Base-by-base conservation (phyloP, 2,888 invertebrate species). In the Lordiphosa andalusiaca region DNA sequence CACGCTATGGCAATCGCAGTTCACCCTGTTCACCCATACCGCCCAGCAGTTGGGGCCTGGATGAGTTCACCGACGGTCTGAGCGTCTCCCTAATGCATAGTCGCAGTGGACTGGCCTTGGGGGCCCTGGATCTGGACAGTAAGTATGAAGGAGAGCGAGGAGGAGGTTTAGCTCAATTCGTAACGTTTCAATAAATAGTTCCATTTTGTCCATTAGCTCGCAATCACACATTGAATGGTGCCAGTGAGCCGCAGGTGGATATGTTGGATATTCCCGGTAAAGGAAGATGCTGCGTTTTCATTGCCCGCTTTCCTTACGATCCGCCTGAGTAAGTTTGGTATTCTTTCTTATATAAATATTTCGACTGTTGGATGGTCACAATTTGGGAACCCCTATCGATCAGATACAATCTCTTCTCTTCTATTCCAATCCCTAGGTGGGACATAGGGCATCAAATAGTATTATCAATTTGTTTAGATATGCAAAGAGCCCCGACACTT, bases 221-320 rank as follows among this genome's bases (percentile, higher is more conserved):
- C 46, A 87, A 88, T 47, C 89, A 88, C 62, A 72, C 82, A 16
- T 90, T 92, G 91, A 91, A 93, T 88, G 91, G 94, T 73, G 90
- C 90, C 86, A 88, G 91, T 52, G 95, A 95, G 70, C 93, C 93
- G 16, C 94, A 94, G 88, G 95, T 96, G 41, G 96, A 96, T 86
- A 96, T 96, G 96, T 90, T 97, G 89, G 97, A 98, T 86, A 96
- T 98, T 86, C 97, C 97, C 19, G 97, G 97, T 51, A 96, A 97
- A 89, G 97, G 97, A 56, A 92, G 96, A 73, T 97, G 97, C 90
- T 96, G 96, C 86, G 96, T 97, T 67, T 97, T 96, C 88, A 96
- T 97, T 64, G 97, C 97, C 50, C 93, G 95, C 81, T 95, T 93
- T 88, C 92, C 93, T 37, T 93, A 94, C 81, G 94, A 94, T 84